phyloP scores from a whole-genome alignment of 2,888 invertebrate genomes.

The Stenchaetothrips biformis region DNA sequence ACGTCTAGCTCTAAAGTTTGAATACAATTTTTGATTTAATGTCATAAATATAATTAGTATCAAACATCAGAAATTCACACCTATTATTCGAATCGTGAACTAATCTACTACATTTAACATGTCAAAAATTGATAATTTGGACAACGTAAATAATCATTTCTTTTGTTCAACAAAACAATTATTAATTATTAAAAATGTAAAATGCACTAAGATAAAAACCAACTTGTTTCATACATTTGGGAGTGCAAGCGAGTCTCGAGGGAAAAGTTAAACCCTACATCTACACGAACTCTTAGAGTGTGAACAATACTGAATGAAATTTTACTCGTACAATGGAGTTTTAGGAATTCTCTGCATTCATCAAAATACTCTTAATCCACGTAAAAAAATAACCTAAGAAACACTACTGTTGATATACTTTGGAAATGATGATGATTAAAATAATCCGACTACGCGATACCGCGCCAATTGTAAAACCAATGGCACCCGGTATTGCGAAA shows the following conservation, averaged over 20 bases:
- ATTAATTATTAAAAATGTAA: neutral
- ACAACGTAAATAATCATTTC: neutral
- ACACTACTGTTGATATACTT: neutral
- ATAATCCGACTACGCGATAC: no score
- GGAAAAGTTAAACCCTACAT: neutral
- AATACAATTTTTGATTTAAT: conserved; percentile 13
- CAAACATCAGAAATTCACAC: conserved; percentile 2
- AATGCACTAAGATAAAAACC: neutral
- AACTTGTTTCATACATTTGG: neutral
- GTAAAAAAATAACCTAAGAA: conserved; percentile 18
- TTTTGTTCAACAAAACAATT: neutral
- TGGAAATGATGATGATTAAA: no score
- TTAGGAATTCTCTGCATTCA: neutral
- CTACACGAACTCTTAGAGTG: neutral
- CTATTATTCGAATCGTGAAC: neutral
- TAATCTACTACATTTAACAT: neutral
- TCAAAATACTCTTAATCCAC: neutral
- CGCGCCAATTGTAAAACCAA: no score
- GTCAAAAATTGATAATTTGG: neutral
- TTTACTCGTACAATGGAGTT: neutral
- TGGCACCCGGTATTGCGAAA: no score
- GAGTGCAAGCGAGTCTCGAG: neutral
- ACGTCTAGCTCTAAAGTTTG: neutral
- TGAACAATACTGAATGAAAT: neutral
- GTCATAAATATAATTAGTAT: conserved; percentile 9